Conservation (phyloP, 2,113 vertebrate genomes). For the Ranitomeya variabilis region DNA sequence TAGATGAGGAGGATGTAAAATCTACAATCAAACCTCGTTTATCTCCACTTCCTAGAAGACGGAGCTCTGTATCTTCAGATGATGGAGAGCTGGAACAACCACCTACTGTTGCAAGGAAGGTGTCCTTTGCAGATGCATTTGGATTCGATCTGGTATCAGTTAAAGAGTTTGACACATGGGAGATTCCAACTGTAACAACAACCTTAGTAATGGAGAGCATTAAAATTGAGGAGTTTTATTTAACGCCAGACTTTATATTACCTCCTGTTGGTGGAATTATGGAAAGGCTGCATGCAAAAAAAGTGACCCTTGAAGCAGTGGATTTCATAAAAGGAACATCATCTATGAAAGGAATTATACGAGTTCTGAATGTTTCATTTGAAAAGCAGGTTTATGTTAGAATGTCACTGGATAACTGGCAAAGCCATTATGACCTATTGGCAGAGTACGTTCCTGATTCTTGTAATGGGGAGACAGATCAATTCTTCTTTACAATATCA, state of each 20-base stretch:
- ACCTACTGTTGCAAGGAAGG: conserved; percentile 76
- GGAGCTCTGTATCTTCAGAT: conserved; percentile 76
- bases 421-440: conserved; percentile 83
- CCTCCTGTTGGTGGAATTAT: conserved; percentile 80
- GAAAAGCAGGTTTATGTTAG: conserved; percentile 84
- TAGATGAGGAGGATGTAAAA: conserved; percentile 74
- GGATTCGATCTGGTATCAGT: conserved; percentile 92
- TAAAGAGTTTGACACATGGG: conserved; percentile 87
- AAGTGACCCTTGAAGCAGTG: conserved; percentile 82
- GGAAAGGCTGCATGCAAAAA: conserved; percentile 78
- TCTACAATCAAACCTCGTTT: conserved; percentile 68
- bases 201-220: conserved; percentile 64
- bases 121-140: conserved; percentile 95
- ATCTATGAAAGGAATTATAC: conserved; percentile 81
- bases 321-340: conserved; percentile 79
- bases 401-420: conserved; percentile 85
- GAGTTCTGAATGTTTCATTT: conserved; percentile 91
- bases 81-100: conserved; percentile 75
- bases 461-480: conserved; percentile 85
- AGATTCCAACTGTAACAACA: conserved; percentile 64
- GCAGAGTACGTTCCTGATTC: conserved; percentile 91
- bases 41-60: conserved; percentile 72
- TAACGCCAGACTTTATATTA: conserved; percentile 80
- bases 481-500: conserved; percentile 86
- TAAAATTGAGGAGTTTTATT: conserved; percentile 77